Evolutionary conservation across 1,140 invertebrate species (phyloP), one percentile per base, ranked within the genome.

Genomic region (Tetraneura akinire): DNA sequence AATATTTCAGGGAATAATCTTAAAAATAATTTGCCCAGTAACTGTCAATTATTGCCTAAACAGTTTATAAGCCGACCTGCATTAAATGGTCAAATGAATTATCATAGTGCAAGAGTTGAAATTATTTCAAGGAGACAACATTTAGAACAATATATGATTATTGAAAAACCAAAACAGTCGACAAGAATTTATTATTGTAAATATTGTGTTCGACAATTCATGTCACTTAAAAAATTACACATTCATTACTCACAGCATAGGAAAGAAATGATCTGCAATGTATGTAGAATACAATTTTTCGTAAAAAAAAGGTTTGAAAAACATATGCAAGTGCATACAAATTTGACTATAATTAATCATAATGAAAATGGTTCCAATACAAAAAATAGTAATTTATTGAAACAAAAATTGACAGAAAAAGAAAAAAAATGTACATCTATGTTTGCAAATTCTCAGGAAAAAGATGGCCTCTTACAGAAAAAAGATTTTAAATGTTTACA

Each of bases 61-160:
- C 8, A 23, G 3, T 62, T 62, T 1, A 29, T 8, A 18, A 62
- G 9, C 32, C 8, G 9, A 18, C 9, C 29, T 10, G 60, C 29
- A 32, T 62, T 62, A 62, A 62, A 62, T 32, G 26, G 60, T 37
- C 60, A 62, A 32, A 32, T 62, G 18, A 64, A 37, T 5, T n/a
- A 64, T 13, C 62, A 64, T 14, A 64, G 18, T 42, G 3, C 5
- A 11, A 42, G 32, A 37, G 32, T 9, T 6, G 62, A 64, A 64
- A 42, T 42, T 3, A 21, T 21, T 37, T 64, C 62, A 37, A 64
- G 18, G 3, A 64, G 4, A 64, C 9, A 64, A 32, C 8, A 14
- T 6, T 6, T 26, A 32, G 14, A 26, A n/a, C 1, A 64, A 3
- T 32, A 18, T 1, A 37, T 23, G 9, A 32, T 32, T n/a, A n/a